Conservation (phyloP, 2,888 invertebrate genomes). For the Rhogogaster chlorosoma region DNA sequence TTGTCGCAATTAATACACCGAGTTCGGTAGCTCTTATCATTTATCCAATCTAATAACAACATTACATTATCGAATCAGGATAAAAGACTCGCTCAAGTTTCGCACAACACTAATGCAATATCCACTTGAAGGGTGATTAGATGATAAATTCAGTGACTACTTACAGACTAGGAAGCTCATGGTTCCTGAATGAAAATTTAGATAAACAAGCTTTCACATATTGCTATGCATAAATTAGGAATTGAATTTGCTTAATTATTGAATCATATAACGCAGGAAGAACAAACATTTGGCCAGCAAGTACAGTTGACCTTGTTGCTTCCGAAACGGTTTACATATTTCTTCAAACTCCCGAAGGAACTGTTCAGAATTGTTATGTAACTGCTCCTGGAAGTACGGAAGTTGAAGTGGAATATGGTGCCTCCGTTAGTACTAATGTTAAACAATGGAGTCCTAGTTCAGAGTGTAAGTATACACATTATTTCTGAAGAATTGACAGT, state of each 20-base stretch:
- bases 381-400: slow-evolving; percentile 33
- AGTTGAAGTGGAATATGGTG: slow-evolving; percentile 25
- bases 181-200: not conserved
- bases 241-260: not conserved
- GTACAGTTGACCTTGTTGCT: slow-evolving; percentile 19
- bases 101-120: not conserved
- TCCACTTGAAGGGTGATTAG: not conserved
- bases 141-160: not conserved
- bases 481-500: not conserved
- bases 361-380: slow-evolving; percentile 24
- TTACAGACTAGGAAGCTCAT: not conserved
- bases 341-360: slow-evolving; percentile 19
- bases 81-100: not conserved
- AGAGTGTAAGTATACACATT: slow-evolving; percentile 3
- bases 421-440: not conserved
- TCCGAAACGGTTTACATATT: slow-evolving; percentile 37
- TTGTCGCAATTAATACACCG: not conserved
- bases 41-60: slow-evolving; percentile 1
- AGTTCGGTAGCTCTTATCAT: not conserved
- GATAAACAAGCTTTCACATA: not conserved
- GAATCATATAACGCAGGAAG: slow-evolving; percentile 11
- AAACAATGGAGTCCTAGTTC: slow-evolving; percentile 39
- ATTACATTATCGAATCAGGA: not conserved
- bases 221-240: not conserved
- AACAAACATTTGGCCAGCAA: slow-evolving; percentile 31